A percentile compares a stretch with the other conserved stretches of the same genome.
phyloP scores from a whole-genome alignment of 2,888 invertebrate genomes.

The Diaprepes abbreviatus region DNA sequence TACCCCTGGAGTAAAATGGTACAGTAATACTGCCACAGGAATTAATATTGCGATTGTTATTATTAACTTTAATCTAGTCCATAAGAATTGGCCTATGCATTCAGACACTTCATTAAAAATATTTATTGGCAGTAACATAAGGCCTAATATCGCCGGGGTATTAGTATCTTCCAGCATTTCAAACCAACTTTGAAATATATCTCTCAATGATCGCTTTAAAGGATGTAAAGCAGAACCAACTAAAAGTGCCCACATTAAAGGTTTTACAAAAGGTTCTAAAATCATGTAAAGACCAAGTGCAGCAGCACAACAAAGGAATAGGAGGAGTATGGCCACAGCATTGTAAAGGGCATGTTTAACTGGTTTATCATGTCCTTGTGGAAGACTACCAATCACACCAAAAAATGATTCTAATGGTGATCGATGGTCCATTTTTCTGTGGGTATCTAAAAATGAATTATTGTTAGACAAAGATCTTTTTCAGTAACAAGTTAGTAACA shows the following conservation, averaged over 20 bases:
- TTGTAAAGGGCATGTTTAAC: constrained; percentile 93
- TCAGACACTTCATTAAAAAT: constrained; percentile 83
- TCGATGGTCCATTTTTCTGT: constrained; percentile 63
- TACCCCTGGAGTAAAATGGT: constrained; percentile 80
- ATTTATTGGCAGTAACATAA: constrained; percentile 79
- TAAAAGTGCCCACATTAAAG: constrained; percentile 94
- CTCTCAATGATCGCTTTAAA: constrained; percentile 86
- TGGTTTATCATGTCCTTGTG: constrained; percentile 88
- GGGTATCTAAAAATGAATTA: constrained; percentile 31
- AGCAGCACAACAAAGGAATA: constrained; percentile 78
- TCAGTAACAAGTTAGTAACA: background rate
- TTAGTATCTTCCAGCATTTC: constrained; percentile 76
- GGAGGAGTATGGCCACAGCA: constrained; percentile 84
- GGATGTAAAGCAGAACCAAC: constrained; percentile 98
- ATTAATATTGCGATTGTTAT: constrained; percentile 65
- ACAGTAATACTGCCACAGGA: constrained; percentile 74
- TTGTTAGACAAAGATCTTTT: background rate
- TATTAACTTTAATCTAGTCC: constrained; percentile 76
- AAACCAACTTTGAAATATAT: constrained; percentile 85
- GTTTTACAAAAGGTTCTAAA: constrained; percentile 92
- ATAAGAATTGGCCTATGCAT: constrained; percentile 78
- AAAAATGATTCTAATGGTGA: constrained; percentile 79
- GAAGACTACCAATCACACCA: constrained; percentile 77
- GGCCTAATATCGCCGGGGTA: constrained; percentile 75
- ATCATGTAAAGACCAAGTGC: constrained; percentile 86